Evolutionary conservation across 2,888 invertebrate genomes (phyloP).

Genomic region (Sminthurides aquaticus): DNA sequence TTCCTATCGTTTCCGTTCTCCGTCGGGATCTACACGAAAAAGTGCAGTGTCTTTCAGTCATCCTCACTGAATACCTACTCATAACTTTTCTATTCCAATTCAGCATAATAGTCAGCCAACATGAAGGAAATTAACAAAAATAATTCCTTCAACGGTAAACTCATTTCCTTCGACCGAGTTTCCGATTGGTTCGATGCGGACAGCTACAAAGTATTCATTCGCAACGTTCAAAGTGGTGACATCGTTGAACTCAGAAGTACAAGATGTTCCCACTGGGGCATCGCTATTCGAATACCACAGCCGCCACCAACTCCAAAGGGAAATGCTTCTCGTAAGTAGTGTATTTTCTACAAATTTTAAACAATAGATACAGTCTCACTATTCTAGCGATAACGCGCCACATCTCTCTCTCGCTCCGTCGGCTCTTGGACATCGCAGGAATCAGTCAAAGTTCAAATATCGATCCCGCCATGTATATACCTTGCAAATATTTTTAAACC

Average conservation of each 20-base stretch:
- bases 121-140: conserved; percentile 24
- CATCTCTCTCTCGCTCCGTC: too few relatives aligned
- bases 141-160: conserved; percentile 7
- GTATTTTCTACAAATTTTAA: neutral
- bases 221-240: conserved; percentile 65
- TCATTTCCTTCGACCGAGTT: conserved; percentile 47
- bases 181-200: conserved; percentile 68
- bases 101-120: neutral
- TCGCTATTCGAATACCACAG: conserved; percentile 59
- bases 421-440: too few relatives aligned
- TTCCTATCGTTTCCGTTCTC: too few relatives aligned
- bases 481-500: too few relatives aligned
- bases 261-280: conserved; percentile 58
- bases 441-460: neutral
- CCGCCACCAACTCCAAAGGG: conserved; percentile 55
- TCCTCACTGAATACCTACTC: neutral
- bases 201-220: conserved; percentile 63
- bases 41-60: neutral
- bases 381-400: too few relatives aligned
- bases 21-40: too few relatives aligned
- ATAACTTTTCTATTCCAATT: too few relatives aligned
- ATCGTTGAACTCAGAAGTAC: conserved; percentile 57
- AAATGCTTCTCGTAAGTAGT: conserved; percentile 45
- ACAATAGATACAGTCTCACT: too few relatives aligned
- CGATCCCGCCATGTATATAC: too few relatives aligned